A percentile compares a stretch with the other conserved stretches of the same genome.
Conservation (phyloP, 2,113 vertebrate genomes). For the Haemorhous mexicanus region DNA sequence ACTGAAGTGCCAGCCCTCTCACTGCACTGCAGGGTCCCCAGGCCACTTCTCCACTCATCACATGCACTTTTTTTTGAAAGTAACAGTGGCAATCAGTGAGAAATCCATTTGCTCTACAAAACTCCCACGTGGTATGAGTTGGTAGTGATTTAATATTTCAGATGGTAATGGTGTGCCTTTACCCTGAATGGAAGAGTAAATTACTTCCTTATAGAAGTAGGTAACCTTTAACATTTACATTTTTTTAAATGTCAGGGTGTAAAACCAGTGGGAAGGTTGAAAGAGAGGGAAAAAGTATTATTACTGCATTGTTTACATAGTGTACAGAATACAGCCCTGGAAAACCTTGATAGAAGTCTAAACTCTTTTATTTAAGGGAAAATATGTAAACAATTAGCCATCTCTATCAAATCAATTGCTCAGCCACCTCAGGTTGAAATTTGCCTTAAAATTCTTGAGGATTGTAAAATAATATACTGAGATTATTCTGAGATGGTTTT, state of each 20-base stretch:
- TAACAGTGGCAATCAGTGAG: not conserved
- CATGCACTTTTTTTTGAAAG: not conserved
- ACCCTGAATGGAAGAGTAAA: not conserved
- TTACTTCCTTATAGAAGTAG: not conserved
- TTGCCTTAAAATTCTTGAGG: not conserved
- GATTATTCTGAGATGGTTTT: not conserved
- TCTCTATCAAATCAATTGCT: not conserved
- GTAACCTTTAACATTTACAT: not conserved
- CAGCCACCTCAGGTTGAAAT: not conserved
- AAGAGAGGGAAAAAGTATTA: not conserved
- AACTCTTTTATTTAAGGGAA: not conserved
- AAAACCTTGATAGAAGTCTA: not conserved
- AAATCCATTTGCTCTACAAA: not conserved
- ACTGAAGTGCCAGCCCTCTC: not conserved
- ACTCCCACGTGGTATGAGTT: not conserved
- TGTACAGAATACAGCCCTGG: not conserved
- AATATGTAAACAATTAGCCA: not conserved
- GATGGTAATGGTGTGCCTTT: not conserved
- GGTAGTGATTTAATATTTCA: conserved; percentile 22
- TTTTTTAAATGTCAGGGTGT: not conserved
- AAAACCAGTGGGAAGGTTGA: not conserved
- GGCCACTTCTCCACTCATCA: not conserved
- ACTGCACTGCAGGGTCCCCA: not conserved
- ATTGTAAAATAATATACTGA: not conserved
- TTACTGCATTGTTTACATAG: not conserved